Conservation (phyloP, 1,140 invertebrate genomes). For the Diploscapter pachys region DNA sequence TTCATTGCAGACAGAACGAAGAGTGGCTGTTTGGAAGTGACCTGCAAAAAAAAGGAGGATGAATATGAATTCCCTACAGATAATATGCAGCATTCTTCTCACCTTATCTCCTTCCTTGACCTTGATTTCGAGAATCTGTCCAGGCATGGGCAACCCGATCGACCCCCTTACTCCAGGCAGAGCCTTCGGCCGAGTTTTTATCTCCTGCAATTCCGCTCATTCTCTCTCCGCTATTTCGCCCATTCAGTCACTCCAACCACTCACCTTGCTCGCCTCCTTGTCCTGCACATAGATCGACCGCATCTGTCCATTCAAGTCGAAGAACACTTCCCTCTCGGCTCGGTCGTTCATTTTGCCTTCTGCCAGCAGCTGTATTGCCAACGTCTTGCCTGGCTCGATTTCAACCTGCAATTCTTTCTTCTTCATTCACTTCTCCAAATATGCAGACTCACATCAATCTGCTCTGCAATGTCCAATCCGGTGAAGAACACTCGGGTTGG, state of each 20-base stretch:
- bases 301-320: constrained; percentile 94
- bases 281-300: constrained; percentile 69
- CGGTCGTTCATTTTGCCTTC: constrained; percentile 76
- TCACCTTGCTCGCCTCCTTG: constrained; percentile 66
- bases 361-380: constrained; percentile 88
- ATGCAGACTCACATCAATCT: constrained; percentile 75
- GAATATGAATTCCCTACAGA: too few species aligned
- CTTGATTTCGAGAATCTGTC: constrained; percentile 65
- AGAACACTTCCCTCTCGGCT: constrained; percentile 93
- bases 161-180: constrained; percentile 60
- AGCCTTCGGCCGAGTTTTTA: constrained; percentile 76
- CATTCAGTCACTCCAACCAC: not conserved
- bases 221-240: constrained; percentile 56
- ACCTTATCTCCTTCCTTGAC: constrained; percentile 71
- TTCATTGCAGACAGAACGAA: constrained; percentile 98
- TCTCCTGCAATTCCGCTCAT: constrained; percentile 91
- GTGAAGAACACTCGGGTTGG: constrained; percentile 88
- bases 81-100: not conserved
- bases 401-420: constrained; percentile 61
- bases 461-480: constrained; percentile 93
- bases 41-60: too few species aligned
- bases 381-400: constrained; percentile 89
- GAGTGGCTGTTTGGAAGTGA: constrained; percentile 67
- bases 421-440: constrained; percentile 11
- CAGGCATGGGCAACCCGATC: constrained; percentile 98